Evolutionary conservation across 53 echinoderm and acorn worm species (phyloP).

Genomic region (Paelopatides confundens): DNA sequence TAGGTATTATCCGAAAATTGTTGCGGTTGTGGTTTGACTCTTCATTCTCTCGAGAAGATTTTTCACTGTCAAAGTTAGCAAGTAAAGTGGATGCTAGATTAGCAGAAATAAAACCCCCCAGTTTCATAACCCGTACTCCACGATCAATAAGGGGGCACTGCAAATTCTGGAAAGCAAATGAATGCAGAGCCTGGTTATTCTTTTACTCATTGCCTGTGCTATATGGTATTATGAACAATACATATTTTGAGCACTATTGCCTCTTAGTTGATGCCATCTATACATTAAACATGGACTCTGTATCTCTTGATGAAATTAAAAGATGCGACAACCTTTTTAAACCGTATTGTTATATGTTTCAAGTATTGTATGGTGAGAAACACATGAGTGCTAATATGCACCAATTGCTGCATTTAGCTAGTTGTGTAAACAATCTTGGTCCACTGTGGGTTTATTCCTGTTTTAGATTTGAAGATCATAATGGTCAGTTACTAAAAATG

Average conservation of each 20-base stretch:
- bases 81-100: constrained; percentile 51
- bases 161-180: constrained; percentile 40
- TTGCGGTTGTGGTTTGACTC: constrained; percentile 13
- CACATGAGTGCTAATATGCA: constrained; percentile 44
- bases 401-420: constrained; percentile 39
- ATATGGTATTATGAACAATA: constrained; percentile 30
- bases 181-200: constrained; percentile 17
- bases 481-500: constrained; percentile 44
- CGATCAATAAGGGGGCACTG: neutral
- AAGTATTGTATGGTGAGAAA: constrained; percentile 31
- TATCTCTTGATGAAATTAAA: constrained; percentile 22
- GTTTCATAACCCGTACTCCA: constrained; percentile 41
- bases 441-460: constrained; percentile 59
- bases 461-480: constrained; percentile 55
- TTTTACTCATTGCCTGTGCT: constrained; percentile 24
- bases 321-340: constrained; percentile 45
- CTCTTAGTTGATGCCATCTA: constrained; percentile 34
- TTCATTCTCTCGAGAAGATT: neutral
- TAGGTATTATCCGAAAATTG: constrained; percentile 39
- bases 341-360: constrained; percentile 36
- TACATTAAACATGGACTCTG: neutral
- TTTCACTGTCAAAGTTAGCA: constrained; percentile 33
- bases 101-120: constrained; percentile 53
- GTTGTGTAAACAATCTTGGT: constrained; percentile 48
- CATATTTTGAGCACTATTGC: constrained; percentile 52